Conservation (phyloP, 2,113 vertebrate species). For the Gobio gobio region DNA sequence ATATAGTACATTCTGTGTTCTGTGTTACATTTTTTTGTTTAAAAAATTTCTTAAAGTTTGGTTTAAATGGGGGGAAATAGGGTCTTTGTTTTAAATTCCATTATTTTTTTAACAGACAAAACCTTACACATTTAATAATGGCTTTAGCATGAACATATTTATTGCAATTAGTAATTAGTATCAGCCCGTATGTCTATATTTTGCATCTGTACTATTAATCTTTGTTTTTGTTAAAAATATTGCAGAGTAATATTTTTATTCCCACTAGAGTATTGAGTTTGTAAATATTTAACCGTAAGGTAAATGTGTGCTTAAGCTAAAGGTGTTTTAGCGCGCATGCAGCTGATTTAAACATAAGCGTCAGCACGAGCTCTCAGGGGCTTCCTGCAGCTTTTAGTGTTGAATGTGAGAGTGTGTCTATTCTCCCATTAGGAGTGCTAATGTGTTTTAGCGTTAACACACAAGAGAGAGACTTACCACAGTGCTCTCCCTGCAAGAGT, state of each 20-base stretch:
- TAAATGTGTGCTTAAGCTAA: conserved; percentile 16
- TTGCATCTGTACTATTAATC: not conserved
- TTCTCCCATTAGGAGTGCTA: conserved; percentile 52
- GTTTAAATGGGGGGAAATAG: too few relatives aligned
- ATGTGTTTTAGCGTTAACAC: conserved; percentile 51
- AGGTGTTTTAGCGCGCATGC: conserved; percentile 23
- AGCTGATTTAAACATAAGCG: conserved; percentile 28
- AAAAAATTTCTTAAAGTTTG: too few relatives aligned
- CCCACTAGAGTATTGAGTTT: not conserved
- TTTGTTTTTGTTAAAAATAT: not conserved
- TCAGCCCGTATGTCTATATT: not conserved
- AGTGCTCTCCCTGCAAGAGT: conserved; percentile 61
- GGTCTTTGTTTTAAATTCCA: too few relatives aligned
- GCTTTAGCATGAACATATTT: not conserved
- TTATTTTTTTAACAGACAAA: too few relatives aligned
- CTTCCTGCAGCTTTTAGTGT: conserved; percentile 27
- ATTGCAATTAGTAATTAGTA: not conserved
- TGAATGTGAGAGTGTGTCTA: conserved; percentile 39
- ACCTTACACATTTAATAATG: too few relatives aligned
- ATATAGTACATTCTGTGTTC: too few relatives aligned
- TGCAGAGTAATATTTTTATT: not conserved
- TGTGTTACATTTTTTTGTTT: too few relatives aligned
- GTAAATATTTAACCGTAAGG: not conserved
- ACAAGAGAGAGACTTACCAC: conserved; percentile 70
- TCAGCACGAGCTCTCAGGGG: not conserved